Evolutionary conservation across 2,113 vertebrate species (phyloP).

Genomic region (Oophaga pumilio): DNA sequence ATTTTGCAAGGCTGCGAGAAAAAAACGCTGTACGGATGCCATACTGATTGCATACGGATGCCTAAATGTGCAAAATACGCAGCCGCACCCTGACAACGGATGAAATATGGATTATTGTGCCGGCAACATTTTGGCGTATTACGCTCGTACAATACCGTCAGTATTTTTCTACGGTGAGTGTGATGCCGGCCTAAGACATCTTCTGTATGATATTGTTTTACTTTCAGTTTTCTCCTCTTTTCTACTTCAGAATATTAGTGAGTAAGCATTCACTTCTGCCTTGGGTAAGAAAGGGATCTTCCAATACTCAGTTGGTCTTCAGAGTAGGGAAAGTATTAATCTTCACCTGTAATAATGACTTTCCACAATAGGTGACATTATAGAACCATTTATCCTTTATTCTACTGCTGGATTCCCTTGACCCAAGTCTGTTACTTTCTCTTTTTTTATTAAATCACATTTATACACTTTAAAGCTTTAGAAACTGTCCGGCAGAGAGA

Average conservation of each 20-base stretch:
- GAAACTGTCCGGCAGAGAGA: neutral
- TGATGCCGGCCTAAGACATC: too few species aligned
- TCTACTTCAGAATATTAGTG: neutral
- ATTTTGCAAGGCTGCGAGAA: too few species aligned
- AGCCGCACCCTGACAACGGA: too few species aligned
- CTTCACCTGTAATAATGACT: conserved; percentile 8
- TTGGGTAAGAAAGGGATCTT: neutral
- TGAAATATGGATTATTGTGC: too few species aligned
- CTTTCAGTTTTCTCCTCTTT: neutral
- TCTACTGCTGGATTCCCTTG: neutral
- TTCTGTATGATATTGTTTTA: neutral
- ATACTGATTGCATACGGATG: too few species aligned
- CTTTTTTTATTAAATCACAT: conserved; percentile 6
- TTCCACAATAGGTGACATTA: conserved; percentile 2
- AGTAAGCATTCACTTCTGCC: neutral
- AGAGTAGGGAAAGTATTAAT: neutral
- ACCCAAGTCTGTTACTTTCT: neutral
- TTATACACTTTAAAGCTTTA: neutral
- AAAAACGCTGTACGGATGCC: too few species aligned
- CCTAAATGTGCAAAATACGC: too few species aligned
- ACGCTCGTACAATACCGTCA: too few species aligned
- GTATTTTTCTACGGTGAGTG: too few species aligned
- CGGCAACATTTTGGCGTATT: too few species aligned
- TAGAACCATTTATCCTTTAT: conserved; percentile 20
- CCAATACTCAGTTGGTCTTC: neutral